Conservation (phyloP, 2,113 vertebrate species). For the Lepidothrix coronata region DNA sequence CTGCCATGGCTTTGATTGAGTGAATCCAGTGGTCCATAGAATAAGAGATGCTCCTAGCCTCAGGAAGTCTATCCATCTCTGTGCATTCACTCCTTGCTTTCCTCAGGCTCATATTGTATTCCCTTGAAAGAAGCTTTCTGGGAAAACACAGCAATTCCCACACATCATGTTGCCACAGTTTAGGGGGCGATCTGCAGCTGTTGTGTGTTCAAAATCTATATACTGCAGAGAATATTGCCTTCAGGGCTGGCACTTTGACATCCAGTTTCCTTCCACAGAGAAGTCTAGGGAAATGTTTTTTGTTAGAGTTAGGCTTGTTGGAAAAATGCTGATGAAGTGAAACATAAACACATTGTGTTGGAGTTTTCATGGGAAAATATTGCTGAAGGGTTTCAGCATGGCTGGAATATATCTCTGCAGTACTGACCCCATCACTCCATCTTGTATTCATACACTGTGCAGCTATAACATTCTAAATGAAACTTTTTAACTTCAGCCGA, state of each 20-base stretch:
- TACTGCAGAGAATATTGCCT: neutral
- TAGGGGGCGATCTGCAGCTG: neutral
- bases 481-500: neutral
- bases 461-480: neutral
- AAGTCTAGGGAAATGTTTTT: neutral
- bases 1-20: neutral
- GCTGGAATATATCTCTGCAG: neutral
- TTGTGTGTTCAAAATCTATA: neutral
- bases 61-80: neutral
- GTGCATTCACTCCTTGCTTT: neutral
- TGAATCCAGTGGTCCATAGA: neutral
- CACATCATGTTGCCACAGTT: neutral
- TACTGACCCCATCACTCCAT: neutral
- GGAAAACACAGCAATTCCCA: conserved; percentile 23
- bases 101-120: neutral
- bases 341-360: conserved; percentile 26
- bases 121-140: neutral
- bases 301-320: neutral
- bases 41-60: neutral
- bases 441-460: neutral
- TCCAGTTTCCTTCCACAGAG: conserved; percentile 1
- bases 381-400: neutral
- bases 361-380: conserved; percentile 41
- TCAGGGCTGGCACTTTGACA: conserved; percentile 21
- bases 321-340: conserved; percentile 41